Evolutionary conservation across 1,140 invertebrate genomes (phyloP).

Genomic region (Calephelis virginiensis): DNA sequence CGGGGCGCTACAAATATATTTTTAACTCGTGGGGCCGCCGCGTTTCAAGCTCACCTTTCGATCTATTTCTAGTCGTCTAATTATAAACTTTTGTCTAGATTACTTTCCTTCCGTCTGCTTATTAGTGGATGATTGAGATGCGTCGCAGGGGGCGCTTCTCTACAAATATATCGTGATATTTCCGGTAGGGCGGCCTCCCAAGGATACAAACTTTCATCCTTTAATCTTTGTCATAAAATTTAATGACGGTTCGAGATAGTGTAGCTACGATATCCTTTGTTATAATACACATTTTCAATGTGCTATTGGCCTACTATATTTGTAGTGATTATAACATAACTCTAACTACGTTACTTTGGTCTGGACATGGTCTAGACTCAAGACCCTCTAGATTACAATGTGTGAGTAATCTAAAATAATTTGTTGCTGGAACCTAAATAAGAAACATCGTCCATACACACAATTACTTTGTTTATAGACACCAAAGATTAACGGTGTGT

Average conservation of each 20-base stretch:
- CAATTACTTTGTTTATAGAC: too few relatives aligned
- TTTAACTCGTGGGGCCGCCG: slow-evolving; percentile 67
- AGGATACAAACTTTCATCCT: slow-evolving; percentile 8
- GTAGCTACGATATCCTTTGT: neutral
- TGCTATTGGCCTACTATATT: too few relatives aligned
- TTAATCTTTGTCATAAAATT: slow-evolving; percentile 18
- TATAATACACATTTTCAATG: too few relatives aligned
- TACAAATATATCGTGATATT: slow-evolving; percentile 63
- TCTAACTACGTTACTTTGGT: too few relatives aligned
- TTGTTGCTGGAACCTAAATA: too few relatives aligned
- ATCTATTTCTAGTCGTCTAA: slow-evolving; percentile 67
- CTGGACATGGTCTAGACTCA: too few relatives aligned
- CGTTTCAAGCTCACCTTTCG: slow-evolving; percentile 70
- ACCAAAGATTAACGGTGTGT: too few relatives aligned
- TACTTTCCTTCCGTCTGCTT: slow-evolving; percentile 73
- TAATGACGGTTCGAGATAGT: slow-evolving; percentile 19
- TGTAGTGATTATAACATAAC: too few relatives aligned
- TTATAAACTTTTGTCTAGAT: slow-evolving; percentile 76
- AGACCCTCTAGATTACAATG: too few relatives aligned
- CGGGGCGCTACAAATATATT: slow-evolving; percentile 53
- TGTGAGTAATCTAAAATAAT: too few relatives aligned
- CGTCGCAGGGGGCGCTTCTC: slow-evolving; percentile 67
- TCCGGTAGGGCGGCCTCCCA: slow-evolving; percentile 42
- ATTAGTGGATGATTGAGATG: slow-evolving; percentile 74
- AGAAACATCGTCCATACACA: too few relatives aligned